phyloP scores from a whole-genome alignment of 2,797 vertebrate species.

The Tauraco hartlaubi region DNA sequence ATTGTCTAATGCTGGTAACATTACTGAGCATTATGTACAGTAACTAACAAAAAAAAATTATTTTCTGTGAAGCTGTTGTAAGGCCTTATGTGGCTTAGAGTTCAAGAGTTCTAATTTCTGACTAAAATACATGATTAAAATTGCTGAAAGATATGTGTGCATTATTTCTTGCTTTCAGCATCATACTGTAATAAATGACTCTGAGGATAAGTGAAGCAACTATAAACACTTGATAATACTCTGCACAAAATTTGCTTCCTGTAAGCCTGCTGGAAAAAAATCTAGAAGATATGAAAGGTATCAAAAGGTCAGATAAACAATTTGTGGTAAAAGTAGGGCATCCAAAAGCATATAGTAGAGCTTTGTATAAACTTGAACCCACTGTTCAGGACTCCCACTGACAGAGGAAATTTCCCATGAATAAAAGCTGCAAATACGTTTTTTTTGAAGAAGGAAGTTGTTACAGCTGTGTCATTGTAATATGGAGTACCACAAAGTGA shows the following conservation, averaged over 20 bases:
- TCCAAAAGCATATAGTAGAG: neutral
- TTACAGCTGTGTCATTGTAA: neutral
- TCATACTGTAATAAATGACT: neutral
- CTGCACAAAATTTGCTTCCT: neutral
- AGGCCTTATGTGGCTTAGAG: neutral
- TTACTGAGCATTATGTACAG: neutral
- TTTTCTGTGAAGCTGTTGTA: neutral
- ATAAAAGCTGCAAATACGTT: neutral
- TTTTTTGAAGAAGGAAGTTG: neutral
- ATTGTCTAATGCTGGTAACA: neutral
- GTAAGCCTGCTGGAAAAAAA: neutral
- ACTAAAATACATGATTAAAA: neutral
- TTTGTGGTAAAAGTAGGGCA: neutral
- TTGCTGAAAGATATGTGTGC: neutral
- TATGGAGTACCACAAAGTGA: neutral
- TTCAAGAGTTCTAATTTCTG: neutral
- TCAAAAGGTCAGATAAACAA: neutral
- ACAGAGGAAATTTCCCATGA: neutral
- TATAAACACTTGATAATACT: neutral
- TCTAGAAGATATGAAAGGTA: neutral
- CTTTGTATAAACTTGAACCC: neutral
- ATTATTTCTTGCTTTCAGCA: neutral
- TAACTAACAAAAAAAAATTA: neutral
- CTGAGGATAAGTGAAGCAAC: neutral
- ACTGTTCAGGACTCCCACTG: neutral